Evolutionary conservation across 2,113 vertebrate species (phyloP).

Genomic region (Cariama cristata): DNA sequence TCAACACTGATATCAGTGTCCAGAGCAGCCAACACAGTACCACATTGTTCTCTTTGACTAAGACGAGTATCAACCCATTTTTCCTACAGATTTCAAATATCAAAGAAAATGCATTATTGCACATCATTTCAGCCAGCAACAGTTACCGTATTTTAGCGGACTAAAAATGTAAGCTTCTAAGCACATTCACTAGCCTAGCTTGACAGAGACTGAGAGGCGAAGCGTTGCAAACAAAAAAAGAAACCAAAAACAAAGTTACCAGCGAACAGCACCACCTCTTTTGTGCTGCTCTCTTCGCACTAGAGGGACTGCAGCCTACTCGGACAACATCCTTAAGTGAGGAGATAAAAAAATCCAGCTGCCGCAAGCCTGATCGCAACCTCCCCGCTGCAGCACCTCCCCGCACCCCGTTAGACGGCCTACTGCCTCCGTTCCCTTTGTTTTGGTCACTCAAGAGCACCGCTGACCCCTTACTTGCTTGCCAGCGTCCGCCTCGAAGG

Average conservation of each 20-base stretch:
- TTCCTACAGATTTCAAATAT: background rate
- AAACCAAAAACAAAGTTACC: background rate
- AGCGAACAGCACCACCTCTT: background rate
- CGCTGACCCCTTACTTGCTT: background rate
- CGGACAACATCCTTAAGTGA: background rate
- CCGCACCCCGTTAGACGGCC: background rate
- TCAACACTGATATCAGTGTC: background rate
- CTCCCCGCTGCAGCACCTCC: background rate
- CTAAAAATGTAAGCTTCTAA: background rate
- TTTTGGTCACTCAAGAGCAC: slow-evolving; percentile 26
- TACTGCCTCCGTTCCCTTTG: slow-evolving; percentile 23
- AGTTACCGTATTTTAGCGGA: background rate
- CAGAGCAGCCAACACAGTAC: background rate
- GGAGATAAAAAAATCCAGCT: background rate
- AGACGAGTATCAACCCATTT: background rate
- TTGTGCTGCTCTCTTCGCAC: slow-evolving; percentile 2
- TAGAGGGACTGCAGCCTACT: background rate
- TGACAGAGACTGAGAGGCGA: background rate
- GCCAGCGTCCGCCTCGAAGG: background rate
- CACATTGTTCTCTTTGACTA: background rate
- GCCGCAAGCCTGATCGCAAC: background rate
- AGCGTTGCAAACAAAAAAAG: background rate
- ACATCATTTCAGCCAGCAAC: background rate
- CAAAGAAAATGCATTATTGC: background rate
- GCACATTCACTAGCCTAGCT: background rate